A percentile compares a stretch with the other conserved stretches of the same genome.
These are phyloP conservation scores for Pseudococcus longispinus DNA, from an alignment of 2,888 invertebrate species.

Conservation along the genomic window DNA sequence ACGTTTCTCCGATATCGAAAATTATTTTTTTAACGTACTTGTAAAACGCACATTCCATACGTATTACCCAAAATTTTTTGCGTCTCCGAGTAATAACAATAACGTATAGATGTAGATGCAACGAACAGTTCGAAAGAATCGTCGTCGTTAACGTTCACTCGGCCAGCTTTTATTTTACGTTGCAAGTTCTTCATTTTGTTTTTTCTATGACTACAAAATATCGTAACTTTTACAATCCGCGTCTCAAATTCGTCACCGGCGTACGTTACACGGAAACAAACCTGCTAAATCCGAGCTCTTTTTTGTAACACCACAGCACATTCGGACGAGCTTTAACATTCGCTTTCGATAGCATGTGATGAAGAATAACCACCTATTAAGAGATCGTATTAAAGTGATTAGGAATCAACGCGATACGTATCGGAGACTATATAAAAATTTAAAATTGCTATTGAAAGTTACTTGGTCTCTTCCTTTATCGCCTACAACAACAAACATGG, in stretches of 20 bases:
- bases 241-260: neutral
- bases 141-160: slow-evolving; percentile 88
- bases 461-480: slow-evolving; percentile 97
- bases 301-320: slow-evolving; percentile 98
- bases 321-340: slow-evolving; percentile 90
- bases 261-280: slow-evolving; percentile 62
- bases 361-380: slow-evolving; percentile 87
- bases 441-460: slow-evolving; percentile 58
- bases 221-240: neutral
- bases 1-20: neutral
- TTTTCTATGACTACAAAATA: slow-evolving; percentile 75
- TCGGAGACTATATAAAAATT: neutral
- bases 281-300: slow-evolving; percentile 91
- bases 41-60: slow-evolving; percentile 92
- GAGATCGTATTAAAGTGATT: slow-evolving; percentile 56
- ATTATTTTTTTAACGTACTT: slow-evolving; percentile 66
- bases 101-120: slow-evolving; percentile 94
- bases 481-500: slow-evolving; percentile 93
- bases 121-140: slow-evolving; percentile 96
- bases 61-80: slow-evolving; percentile 98
- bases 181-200: slow-evolving; percentile 86
- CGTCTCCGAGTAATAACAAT: slow-evolving; percentile 96
- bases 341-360: slow-evolving; percentile 96
- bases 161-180: slow-evolving; percentile 86
- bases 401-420: neutral